phyloP scores from a whole-genome alignment of 2,113 vertebrate species.

The Lonchura striata region DNA sequence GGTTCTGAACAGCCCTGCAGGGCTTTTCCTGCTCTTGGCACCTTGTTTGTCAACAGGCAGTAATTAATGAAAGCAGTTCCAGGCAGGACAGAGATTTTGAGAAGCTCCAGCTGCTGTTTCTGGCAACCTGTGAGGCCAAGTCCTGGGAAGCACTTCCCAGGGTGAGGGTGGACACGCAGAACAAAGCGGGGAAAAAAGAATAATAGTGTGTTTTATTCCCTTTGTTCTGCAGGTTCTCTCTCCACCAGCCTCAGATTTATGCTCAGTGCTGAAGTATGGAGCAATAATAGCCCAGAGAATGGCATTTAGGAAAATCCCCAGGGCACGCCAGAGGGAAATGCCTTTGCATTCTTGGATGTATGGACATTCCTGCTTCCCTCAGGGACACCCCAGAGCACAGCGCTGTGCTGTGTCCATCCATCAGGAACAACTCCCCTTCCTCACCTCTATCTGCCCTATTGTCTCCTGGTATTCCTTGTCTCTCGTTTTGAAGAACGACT shows the following conservation, averaged over 20 bases:
- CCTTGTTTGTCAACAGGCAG: background rate
- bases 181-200: background rate
- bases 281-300: background rate
- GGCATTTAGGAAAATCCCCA: background rate
- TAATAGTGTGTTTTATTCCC: background rate
- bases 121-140: background rate
- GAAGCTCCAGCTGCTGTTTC: background rate
- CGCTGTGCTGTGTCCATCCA: accelerated
- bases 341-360: background rate
- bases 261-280: background rate
- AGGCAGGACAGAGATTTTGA: background rate
- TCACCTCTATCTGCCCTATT: constrained; percentile 96
- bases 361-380: background rate
- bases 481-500: constrained; percentile 93
- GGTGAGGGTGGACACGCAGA: background rate
- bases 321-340: background rate
- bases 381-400: background rate
- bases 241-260: background rate
- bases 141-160: background rate
- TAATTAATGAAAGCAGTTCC: background rate
- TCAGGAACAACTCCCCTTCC: background rate
- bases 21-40: background rate
- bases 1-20: background rate
- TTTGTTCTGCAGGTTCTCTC: background rate
- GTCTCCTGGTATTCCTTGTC: constrained; percentile 97